Evolutionary conservation across 1,140 invertebrate species (phyloP).

Genomic region (Caenorhabditis briggsae): DNA sequence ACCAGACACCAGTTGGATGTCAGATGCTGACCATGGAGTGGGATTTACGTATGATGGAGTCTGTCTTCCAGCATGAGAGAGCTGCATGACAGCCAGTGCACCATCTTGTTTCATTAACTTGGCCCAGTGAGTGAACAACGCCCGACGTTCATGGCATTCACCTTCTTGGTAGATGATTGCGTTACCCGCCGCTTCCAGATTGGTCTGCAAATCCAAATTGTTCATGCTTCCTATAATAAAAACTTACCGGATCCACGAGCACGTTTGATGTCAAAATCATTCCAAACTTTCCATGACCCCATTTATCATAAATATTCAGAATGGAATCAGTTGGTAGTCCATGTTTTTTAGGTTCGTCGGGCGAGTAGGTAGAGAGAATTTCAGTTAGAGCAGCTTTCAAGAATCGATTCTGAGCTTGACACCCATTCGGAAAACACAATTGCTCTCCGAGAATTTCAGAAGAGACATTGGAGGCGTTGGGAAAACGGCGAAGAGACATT

Average conservation of each 20-base stretch:
- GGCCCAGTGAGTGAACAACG: conserved; percentile 56
- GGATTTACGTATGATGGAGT: conserved; percentile 65
- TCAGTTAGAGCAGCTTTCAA: conserved; percentile 67
- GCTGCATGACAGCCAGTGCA: conserved; percentile 63
- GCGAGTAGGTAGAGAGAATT: conserved; percentile 53
- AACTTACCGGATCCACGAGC: conserved; percentile 60
- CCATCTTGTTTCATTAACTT: conserved; percentile 65
- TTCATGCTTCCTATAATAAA: not conserved
- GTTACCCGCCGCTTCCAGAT: conserved; percentile 67
- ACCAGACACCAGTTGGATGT: conserved; percentile 56
- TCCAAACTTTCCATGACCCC: conserved; percentile 68
- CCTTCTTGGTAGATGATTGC: conserved; percentile 66
- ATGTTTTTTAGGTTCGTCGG: conserved; percentile 30
- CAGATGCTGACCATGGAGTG: conserved; percentile 65
- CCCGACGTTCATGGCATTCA: conserved; percentile 59
- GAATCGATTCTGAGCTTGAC: conserved; percentile 59
- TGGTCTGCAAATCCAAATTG: conserved; percentile 40
- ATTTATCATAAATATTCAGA: conserved; percentile 69
- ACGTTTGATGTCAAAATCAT: conserved; percentile 69
- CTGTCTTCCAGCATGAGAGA: conserved; percentile 69
- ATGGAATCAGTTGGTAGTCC: conserved; percentile 66
- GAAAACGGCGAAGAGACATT: conserved; percentile 21
- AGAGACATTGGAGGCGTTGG: not conserved
- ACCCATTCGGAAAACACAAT: conserved; percentile 51
- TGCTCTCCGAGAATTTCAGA: conserved; percentile 27